Base-by-base conservation (phyloP, 2,113 vertebrate species). In the Falcunculus frontatus region DNA sequence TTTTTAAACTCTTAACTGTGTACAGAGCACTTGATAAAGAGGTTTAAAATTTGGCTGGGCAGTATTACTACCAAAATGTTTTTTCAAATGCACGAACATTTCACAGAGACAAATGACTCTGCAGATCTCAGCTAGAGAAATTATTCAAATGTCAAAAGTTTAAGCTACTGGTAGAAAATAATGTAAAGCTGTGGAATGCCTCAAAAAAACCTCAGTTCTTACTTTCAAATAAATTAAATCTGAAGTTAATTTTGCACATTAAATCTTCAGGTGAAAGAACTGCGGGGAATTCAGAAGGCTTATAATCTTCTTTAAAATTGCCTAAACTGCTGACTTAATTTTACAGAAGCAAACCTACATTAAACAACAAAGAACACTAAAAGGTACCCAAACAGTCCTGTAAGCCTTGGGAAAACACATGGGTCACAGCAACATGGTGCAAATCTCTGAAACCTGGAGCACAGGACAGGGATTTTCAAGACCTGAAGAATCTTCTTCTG, bases 1-100 rank as follows among this genome's bases (percentile, higher is more conserved):
- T 95, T 96, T 95, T 96, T 93, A 90, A 95, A 89, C 57, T 62
- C 67, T 56, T 65, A 64, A 88, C 47, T 87, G 73, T 18, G 4
- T 33, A 39, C 44, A 91, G 79, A 93, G 62, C 57, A 84, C 68
- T 86, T 77, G 72, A 93, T 57, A 74, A 49, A 70, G 41, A 83
- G 26, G 64, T 78, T 90, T 93, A 77, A 88, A 77, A 90, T 63
- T 50, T 69, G 76, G 81, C 63, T 22, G 19, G 60, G 47, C 86
- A 88, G 72, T 52, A 70, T 89, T 89, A 84, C 39, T 77, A 78
- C 39, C 11, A 80, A 89, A 95, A 86, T 20, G 39, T 30, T 92
- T 78, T 90, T 80, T 65, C 64, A 78, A 75, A 83, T 0, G 0
- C 68, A 63, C 0, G 27, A 92, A 44, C 56, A 52, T 70, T 89